These are phyloP conservation scores for Trimorus sp. DNA, from an alignment of 2,888 invertebrate genomes.

Conservation along the genomic window DNA sequence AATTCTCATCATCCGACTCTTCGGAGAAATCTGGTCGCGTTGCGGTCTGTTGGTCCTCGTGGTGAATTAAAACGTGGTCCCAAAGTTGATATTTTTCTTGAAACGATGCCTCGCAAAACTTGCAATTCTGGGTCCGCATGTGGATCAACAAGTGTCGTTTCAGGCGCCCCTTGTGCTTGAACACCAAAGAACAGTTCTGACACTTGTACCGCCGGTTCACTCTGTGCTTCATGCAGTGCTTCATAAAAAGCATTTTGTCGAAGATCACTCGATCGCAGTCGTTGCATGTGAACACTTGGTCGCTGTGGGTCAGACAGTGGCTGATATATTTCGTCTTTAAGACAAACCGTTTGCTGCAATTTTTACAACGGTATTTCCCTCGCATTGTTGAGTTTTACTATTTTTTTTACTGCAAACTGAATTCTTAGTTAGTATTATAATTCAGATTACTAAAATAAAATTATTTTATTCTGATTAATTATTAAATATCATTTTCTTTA, in stretches of 20 bases:
- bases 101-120: neutral
- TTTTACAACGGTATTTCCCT: no score
- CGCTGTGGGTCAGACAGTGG: constrained; percentile 2
- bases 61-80: neutral
- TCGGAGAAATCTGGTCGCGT: no score
- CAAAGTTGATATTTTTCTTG: neutral
- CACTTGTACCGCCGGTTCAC: neutral
- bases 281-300: constrained; percentile 10
- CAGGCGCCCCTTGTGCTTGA: neutral
- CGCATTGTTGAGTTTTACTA: no score
- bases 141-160: neutral
- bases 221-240: neutral
- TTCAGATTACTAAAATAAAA: no score
- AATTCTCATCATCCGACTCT: no score
- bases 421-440: no score
- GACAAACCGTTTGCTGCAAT: neutral
- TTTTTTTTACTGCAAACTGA: no score
- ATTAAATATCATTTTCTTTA: no score
- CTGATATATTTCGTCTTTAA: neutral
- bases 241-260: neutral
- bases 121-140: neutral
- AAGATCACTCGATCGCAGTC: constrained; percentile 4
- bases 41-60: neutral
- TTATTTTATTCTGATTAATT: no score
- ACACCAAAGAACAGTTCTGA: neutral